Evolutionary conservation across 2,797 vertebrate species (phyloP).

Genomic region (Cyprinodon diabolis): DNA sequence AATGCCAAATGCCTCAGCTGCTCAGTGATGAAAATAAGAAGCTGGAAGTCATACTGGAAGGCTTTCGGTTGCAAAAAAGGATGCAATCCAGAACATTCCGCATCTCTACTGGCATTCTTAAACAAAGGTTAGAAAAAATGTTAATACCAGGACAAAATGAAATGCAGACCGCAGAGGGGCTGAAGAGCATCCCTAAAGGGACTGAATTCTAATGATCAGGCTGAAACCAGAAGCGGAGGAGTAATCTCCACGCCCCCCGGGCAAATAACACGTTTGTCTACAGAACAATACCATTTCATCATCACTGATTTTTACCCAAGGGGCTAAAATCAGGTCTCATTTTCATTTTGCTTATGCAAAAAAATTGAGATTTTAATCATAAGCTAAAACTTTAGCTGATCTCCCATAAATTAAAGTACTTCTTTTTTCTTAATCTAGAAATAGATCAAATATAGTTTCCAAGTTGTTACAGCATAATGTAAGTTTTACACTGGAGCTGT

Average conservation of each 20-base stretch:
- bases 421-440: neutral
- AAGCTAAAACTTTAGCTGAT: conserved; percentile 53
- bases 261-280: conserved; percentile 43
- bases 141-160: conserved; percentile 56
- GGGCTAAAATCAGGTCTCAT: conserved; percentile 42
- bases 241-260: conserved; percentile 27
- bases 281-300: conserved; percentile 51
- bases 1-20: conserved; percentile 14
- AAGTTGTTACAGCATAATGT: neutral
- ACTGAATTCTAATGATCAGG: conserved; percentile 60
- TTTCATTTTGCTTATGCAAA: conserved; percentile 45
- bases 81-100: conserved; percentile 22
- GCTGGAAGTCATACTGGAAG: conserved; percentile 21
- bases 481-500: neutral
- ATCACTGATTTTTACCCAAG: conserved; percentile 17
- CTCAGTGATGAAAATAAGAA: conserved; percentile 13
- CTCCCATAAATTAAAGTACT: conserved; percentile 47
- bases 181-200: conserved; percentile 42
- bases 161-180: conserved; percentile 38
- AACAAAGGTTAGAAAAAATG: conserved; percentile 56
- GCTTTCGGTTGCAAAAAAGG: conserved; percentile 32
- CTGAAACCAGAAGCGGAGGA: conserved; percentile 44
- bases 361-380: conserved; percentile 26
- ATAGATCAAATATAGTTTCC: neutral
- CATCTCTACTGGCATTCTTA: conserved; percentile 39